phyloP scores from a whole-genome alignment of 2,113 vertebrate genomes.

The Diglossa brunneiventris region DNA sequence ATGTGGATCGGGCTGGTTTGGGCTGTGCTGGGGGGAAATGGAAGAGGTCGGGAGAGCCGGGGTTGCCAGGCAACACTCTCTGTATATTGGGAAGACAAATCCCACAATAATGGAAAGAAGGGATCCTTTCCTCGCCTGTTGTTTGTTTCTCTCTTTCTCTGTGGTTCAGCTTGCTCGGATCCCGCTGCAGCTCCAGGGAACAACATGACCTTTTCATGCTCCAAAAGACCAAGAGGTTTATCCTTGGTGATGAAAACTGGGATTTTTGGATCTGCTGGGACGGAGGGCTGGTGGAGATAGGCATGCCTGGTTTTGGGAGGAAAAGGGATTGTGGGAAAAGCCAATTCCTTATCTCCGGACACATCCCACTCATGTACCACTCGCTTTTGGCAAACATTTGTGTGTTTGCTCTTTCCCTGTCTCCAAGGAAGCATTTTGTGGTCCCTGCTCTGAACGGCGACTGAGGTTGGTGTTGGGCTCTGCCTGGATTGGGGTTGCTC shows the following conservation, averaged over 20 bases:
- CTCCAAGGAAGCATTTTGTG: rapidly evolving
- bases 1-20: not conserved
- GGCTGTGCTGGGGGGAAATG: constrained; percentile 7
- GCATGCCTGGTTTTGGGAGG: not conserved
- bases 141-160: not conserved
- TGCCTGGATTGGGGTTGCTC: not conserved
- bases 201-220: not conserved
- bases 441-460: rapidly evolving
- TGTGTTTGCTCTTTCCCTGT: not conserved
- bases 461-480: not conserved
- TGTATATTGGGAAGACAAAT: constrained; percentile 46
- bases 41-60: not conserved
- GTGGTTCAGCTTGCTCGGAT: not conserved
- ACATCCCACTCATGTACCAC: not conserved
- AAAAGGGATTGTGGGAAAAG: not conserved
- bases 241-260: not conserved
- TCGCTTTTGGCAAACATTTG: not conserved
- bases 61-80: constrained; percentile 63
- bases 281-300: not conserved
- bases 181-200: not conserved
- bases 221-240: not conserved
- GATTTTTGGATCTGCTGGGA: not conserved
- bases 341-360: not conserved
- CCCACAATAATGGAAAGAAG: constrained; percentile 35
- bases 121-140: not conserved